These are phyloP conservation scores for Bicyclus anynana DNA, from an alignment of 1,140 invertebrate genomes.

Conservation along the genomic window DNA sequence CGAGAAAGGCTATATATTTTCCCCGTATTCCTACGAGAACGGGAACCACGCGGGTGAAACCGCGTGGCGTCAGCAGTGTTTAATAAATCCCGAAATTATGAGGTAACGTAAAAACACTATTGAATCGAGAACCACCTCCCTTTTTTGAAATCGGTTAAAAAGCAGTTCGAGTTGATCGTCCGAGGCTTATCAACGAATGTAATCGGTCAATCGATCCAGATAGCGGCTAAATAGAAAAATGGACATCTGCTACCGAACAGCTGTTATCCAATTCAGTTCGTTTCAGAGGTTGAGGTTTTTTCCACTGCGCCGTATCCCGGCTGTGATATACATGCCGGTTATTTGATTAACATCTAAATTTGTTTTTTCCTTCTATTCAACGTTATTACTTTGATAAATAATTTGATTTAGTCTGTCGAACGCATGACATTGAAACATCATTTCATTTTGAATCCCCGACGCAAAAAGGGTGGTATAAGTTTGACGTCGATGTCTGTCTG, in stretches of 20 bases:
- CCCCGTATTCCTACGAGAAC: no score
- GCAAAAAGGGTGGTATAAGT: no score
- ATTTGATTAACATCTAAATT: background rate
- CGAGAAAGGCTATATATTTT: no score
- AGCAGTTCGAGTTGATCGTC: no score
- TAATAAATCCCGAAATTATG: no score
- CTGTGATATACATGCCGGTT: background rate
- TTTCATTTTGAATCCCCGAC: background rate
- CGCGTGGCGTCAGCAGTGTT: no score
- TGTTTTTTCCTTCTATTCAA: background rate
- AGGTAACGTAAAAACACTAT: no score
- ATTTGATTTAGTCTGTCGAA: background rate
- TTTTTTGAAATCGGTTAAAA: no score
- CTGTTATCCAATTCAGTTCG: background rate
- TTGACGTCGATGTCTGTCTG: no score
- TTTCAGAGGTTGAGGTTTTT: background rate
- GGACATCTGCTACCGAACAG: background rate
- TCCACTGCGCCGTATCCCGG: background rate
- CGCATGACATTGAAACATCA: background rate
- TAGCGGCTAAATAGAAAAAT: background rate
- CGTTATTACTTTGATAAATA: background rate
- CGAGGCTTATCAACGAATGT: background rate
- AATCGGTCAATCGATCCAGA: background rate
- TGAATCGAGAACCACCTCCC: no score
- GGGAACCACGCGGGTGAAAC: no score